Base-by-base conservation (phyloP, 2,113 vertebrate species). In the Acanthochromis polyacanthus region DNA sequence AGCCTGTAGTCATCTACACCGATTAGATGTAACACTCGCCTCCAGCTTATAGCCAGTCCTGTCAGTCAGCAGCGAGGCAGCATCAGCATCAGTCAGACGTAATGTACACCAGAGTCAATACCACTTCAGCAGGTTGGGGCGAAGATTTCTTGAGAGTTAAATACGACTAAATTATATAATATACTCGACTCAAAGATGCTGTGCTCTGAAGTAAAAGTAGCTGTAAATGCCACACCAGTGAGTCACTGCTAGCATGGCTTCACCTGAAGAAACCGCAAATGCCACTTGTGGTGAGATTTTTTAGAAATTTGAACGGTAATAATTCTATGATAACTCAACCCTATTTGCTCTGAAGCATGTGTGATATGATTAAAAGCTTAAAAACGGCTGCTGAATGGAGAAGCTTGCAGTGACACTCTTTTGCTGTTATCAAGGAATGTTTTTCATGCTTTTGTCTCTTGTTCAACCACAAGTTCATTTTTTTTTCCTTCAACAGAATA, bases 1-100 rank as follows among this genome's bases (percentile, higher is more conserved):
- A 70, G 46, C 60, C 59, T 11, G 4, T 72, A 79, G 76, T 80
- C 32, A 22, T 72, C 83, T 53, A 55, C 76, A 66, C 30, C 50
- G 25, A 86, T 89, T 65, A 84, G 20, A 83, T 70, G 53, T 12
- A 81, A 77, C 64, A 71, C 70, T 78, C 15, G 73, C 73, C 46
- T 59, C 10, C 19, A 78, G 83, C 70, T 58, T 70, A 75, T 10
- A 80, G 68, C 73, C 32, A 50, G 15, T 62, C 16, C 66, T 70
- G 75, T 76, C 81, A 79, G 46, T 86, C 85, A 72, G 30, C 52
- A 23, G 19, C 56, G 71, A 59, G 46, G 62, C 57, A 60, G 58
- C 22, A 57, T 22, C 25, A 69, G 58, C 75, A 40, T 17, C 25
- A 62, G 30, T 72, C 64, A 68, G 62, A 60, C 55, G 67, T 64